These are phyloP conservation scores for Amyelois transitella DNA, from an alignment of 1,140 invertebrate genomes.

Conservation along the genomic window DNA sequence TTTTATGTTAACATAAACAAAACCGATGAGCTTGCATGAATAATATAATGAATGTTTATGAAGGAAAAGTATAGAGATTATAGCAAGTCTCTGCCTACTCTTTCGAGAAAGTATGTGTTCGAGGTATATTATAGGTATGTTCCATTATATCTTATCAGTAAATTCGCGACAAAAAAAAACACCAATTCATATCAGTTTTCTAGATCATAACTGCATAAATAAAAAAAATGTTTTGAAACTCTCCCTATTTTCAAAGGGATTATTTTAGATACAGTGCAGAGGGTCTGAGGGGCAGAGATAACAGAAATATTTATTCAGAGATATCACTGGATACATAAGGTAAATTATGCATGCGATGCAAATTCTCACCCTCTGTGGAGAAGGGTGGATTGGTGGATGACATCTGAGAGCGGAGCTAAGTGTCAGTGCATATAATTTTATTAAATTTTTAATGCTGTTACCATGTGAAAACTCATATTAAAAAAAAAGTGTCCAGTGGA, in stretches of 20 bases:
- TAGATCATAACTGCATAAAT: conserved; percentile 15
- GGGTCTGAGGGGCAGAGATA: conserved; percentile 59
- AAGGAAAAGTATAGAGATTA: too few species aligned
- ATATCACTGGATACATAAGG: conserved; percentile 39
- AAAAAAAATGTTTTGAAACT: conserved; percentile 17
- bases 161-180: neutral
- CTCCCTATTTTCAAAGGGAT: conserved; percentile 51
- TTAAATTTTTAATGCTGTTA: neutral
- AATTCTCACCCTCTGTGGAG: conserved; percentile 33
- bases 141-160: neutral
- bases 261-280: conserved; percentile 63
- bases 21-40: too few species aligned
- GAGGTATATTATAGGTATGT: neutral
- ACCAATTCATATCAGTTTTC: neutral
- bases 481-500: too few species aligned
- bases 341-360: conserved; percentile 72
- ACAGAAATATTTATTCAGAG: conserved; percentile 56
- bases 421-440: neutral
- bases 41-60: too few species aligned
- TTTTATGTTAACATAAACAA: too few species aligned
- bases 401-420: neutral
- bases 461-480: too few species aligned
- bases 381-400: conserved; percentile 7
- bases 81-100: too few species aligned
- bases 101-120: too few species aligned